Conservation (phyloP, 37 sponge, comb jelly and placozoan genomes). For the Eunapius fragilis region DNA sequence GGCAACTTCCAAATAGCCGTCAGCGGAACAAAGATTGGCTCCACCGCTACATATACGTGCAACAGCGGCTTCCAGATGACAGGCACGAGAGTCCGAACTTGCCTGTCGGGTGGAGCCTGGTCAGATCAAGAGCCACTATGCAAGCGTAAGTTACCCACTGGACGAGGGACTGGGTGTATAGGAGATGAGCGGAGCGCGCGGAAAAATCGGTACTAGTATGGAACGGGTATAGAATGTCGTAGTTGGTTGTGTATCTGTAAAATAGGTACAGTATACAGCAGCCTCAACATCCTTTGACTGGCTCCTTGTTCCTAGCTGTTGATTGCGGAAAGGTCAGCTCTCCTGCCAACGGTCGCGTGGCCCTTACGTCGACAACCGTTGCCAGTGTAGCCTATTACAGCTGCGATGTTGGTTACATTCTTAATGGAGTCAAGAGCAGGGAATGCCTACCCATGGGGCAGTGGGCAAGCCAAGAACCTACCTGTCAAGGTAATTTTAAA, state of each 20-base stretch:
- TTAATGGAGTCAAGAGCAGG: conserved; percentile 19
- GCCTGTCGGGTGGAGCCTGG: conserved; percentile 62
- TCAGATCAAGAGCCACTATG: conserved; percentile 59
- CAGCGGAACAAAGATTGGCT: conserved; percentile 8
- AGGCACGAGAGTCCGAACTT: conserved; percentile 25
- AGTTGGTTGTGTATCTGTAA: too few relatives aligned
- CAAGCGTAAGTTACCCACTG: conserved; percentile 12
- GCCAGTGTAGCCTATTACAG: conserved; percentile 46
- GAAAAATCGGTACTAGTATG: too few relatives aligned
- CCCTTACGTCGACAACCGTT: conserved; percentile 2
- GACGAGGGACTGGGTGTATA: too few relatives aligned
- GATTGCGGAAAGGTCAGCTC: conserved; percentile 31
- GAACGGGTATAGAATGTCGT: too few relatives aligned
- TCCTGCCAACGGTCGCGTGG: conserved; percentile 49
- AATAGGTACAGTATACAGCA: too few relatives aligned
- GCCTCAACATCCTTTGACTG: too few relatives aligned
- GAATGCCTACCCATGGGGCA: conserved; percentile 39
- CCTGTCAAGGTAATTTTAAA: conserved; percentile 60
- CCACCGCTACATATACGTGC: conserved; percentile 53
- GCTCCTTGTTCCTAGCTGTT: too few relatives aligned
- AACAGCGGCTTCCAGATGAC: conserved; percentile 40
- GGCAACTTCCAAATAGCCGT: conserved; percentile 31
- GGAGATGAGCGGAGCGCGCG: too few relatives aligned
- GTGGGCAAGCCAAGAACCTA: conserved; percentile 32
- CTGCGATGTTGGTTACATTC: conserved; percentile 44